phyloP scores from a whole-genome alignment of 2,888 invertebrate genomes.

The Hyalella azteca region DNA sequence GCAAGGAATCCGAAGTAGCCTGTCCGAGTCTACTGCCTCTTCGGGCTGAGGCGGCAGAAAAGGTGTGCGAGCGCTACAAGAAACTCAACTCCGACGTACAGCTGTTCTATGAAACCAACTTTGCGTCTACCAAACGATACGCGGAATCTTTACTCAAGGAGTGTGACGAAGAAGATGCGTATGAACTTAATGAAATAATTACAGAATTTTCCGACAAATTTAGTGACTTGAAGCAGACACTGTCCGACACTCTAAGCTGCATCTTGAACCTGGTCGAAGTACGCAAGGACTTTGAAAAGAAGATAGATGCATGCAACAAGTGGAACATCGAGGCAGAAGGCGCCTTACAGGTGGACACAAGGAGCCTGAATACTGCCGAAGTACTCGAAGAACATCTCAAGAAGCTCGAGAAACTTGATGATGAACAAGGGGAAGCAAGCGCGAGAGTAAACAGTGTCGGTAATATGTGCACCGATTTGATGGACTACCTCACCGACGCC shows the following conservation, averaged over 20 bases:
- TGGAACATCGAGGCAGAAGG: constrained; percentile 93
- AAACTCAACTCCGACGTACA: constrained; percentile 65
- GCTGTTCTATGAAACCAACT: constrained; percentile 61
- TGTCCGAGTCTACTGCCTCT: constrained; percentile 69
- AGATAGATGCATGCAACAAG: constrained; percentile 79
- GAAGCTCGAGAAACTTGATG: constrained; percentile 77
- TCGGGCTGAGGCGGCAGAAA: constrained; percentile 81
- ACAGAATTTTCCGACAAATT: constrained; percentile 74
- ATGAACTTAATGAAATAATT: constrained; percentile 60
- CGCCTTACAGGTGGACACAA: constrained; percentile 79
- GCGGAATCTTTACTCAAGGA: constrained; percentile 80
- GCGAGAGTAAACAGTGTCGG: constrained; percentile 76
- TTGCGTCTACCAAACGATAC: constrained; percentile 78
- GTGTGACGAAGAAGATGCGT: constrained; percentile 71
- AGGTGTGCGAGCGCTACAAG: constrained; percentile 78
- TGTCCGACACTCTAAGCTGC: constrained; percentile 74
- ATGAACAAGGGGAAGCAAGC: constrained; percentile 75
- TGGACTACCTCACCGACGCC: constrained; percentile 80
- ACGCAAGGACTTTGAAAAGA: constrained; percentile 80
- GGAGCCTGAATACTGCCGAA: constrained; percentile 76
- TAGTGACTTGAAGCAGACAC: constrained; percentile 74
- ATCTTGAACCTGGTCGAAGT: constrained; percentile 77
- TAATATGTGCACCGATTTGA: constrained; percentile 79
- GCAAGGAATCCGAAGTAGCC: constrained; percentile 75
- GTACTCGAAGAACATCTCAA: constrained; percentile 84